phyloP scores from a whole-genome alignment of 2,113 vertebrate genomes.

The Trichechus manatus region DNA sequence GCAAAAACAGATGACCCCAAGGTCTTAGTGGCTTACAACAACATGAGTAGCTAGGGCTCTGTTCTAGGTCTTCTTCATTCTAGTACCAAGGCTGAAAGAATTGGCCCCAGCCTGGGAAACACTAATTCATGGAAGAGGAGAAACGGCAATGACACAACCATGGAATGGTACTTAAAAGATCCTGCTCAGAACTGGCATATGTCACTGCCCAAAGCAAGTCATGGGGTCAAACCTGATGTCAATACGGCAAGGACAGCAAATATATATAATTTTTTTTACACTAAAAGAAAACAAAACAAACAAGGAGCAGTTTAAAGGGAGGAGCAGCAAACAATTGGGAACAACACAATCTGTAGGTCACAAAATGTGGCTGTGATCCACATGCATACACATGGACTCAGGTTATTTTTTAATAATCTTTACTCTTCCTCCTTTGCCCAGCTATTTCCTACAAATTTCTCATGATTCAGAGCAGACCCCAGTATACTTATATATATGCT shows the following conservation, averaged over 20 bases:
- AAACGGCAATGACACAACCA: neutral
- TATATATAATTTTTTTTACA: too few species aligned
- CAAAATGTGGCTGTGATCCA: accelerated
- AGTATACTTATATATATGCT: neutral
- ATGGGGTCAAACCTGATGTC: neutral
- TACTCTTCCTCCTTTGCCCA: neutral
- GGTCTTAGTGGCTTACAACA: neutral
- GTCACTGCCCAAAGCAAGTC: neutral
- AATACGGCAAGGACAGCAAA: neutral
- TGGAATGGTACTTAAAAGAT: too few species aligned
- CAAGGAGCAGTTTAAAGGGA: neutral
- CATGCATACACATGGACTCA: accelerated
- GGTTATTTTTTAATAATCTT: neutral
- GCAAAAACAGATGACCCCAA: neutral
- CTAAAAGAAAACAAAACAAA: too few species aligned
- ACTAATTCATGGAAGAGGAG: neutral
- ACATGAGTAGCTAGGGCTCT: neutral
- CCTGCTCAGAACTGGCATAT: neutral
- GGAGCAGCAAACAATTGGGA: accelerated
- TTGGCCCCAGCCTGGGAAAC: neutral
- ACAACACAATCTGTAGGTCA: neutral
- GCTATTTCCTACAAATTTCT: neutral
- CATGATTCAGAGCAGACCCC: neutral
- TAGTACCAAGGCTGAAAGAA: neutral
- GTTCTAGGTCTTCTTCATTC: neutral